Evolutionary conservation across 2,797 vertebrate genomes (phyloP), one percentile per base, ranked within the genome.

Genomic region (Amniataba percoides): DNA sequence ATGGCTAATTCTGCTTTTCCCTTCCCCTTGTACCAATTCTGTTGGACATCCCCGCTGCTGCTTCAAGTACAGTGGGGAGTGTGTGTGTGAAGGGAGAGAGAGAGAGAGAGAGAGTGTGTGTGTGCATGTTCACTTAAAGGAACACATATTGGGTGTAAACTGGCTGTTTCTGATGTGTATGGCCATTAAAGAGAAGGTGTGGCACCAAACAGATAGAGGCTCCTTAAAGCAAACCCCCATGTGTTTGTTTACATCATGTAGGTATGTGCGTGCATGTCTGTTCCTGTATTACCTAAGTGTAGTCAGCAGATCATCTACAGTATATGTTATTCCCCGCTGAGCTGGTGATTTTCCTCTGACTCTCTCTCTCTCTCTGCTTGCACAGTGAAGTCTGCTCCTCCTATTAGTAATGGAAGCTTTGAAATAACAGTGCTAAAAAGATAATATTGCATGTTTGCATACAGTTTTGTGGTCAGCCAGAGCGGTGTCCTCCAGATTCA

Each of bases 341-440:
- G 61, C 52, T 71, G 68, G 49, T 83, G 65, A 71, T 83, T 86
- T 85, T 58, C 48, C 64, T 11, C 78, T 80, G 25, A 12, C 69
- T 74, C 58, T 71, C 55, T 71, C 55, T 61, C 69, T 74, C 58
- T 71, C 55, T 71, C 55, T 61, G 34, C 65, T 40, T 48, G 65
- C 71, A 34, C 70, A 53, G 49, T 31, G 23, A 63, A 21, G 49
- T 64, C 46, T 77, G 45, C 40, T 69, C 49, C 52, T 66, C 46
- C 58, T 81, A 49, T 92, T 79, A 60, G 58, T 71, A 79, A 81
- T 56, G 23, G 27, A 82, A 82, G 53, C 68, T 57, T 80, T 84
- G 25, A 77, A 90, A 83, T 76, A 75, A 86, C 14, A 2, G 27
- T 71, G 66, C 34, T 25, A 76, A 31, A 63, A 59, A 55, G 58